A percentile compares a stretch with the other conserved stretches of the same genome.
Conservation (phyloP, 2,113 vertebrate species). For the Perca flavescens region DNA sequence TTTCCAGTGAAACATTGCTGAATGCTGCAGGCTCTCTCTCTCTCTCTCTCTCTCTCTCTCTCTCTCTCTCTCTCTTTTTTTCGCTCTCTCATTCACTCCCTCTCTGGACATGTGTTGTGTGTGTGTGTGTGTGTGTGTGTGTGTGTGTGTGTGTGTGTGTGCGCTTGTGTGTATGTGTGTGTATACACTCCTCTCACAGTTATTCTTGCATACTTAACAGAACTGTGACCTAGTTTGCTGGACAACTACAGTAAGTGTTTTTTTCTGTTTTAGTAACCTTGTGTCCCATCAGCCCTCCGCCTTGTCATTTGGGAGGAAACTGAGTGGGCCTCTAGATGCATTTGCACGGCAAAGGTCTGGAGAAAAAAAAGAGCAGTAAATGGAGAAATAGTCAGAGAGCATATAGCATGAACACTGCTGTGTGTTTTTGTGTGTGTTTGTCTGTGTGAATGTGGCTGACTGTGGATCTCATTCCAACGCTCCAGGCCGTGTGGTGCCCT, state of each 20-base stretch:
- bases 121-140: slow-evolving; percentile 17
- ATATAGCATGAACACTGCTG: slow-evolving; percentile 42
- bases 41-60: slow-evolving; percentile 28
- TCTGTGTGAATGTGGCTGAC: slow-evolving; percentile 19
- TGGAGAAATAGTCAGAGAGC: slow-evolving; percentile 62
- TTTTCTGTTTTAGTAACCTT: slow-evolving; percentile 79
- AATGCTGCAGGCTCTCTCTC: slow-evolving; percentile 56
- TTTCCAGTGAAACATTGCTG: slow-evolving; percentile 57
- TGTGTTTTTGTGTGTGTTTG: slow-evolving; percentile 22
- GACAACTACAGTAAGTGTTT: slow-evolving; percentile 82
- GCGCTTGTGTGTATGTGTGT: slow-evolving; percentile 39
- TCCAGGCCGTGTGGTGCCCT: slow-evolving; percentile 61
- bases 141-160: slow-evolving; percentile 1
- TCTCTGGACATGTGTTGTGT: slow-evolving; percentile 55
- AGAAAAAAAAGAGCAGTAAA: slow-evolving; percentile 38
- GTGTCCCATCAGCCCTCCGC: slow-evolving; percentile 45
- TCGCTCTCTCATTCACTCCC: slow-evolving; percentile 9
- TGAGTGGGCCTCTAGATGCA: slow-evolving; percentile 45
- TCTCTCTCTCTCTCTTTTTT: slow-evolving; percentile 26
- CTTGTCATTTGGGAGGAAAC: slow-evolving; percentile 58
- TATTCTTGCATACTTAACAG: slow-evolving; percentile 84
- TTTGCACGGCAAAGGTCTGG: slow-evolving; percentile 40
- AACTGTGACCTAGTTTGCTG: slow-evolving; percentile 84
- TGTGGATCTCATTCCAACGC: slow-evolving; percentile 70
- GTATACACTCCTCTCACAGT: slow-evolving; percentile 65